phyloP scores from a whole-genome alignment of 2,888 invertebrate genomes.

The Lymantria dispar region DNA sequence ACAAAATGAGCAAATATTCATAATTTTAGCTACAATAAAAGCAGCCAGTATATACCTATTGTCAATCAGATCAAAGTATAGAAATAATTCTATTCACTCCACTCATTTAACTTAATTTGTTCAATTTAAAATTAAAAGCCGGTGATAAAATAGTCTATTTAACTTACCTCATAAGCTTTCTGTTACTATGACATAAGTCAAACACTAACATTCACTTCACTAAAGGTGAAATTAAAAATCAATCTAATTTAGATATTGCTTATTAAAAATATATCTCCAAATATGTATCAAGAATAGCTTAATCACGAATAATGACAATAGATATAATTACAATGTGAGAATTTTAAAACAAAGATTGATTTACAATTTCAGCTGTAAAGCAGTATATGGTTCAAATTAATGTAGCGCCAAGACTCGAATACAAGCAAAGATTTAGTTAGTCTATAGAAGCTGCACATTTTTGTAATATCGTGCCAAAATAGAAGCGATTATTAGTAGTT shows the following conservation, averaged over 20 bases:
- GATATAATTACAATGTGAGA: background rate
- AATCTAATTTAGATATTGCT: background rate
- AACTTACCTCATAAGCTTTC: background rate
- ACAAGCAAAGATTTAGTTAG: slow-evolving; percentile 20
- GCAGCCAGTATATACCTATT: too few species aligned
- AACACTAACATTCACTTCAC: background rate
- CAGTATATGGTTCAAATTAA: background rate
- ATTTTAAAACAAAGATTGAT: background rate
- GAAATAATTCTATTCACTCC: too few species aligned
- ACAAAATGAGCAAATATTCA: too few species aligned
- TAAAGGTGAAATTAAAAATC: background rate
- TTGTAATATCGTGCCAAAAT: slow-evolving; percentile 3
- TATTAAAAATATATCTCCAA: too few species aligned
- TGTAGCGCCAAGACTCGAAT: background rate
- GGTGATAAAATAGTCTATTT: background rate
- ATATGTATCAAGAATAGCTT: too few species aligned
- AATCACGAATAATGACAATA: background rate
- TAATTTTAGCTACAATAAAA: too few species aligned
- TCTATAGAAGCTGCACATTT: slow-evolving; percentile 12
- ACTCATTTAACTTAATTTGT: too few species aligned
- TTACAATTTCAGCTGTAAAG: background rate
- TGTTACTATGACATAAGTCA: background rate
- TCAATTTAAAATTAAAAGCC: too few species aligned
- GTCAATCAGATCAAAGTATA: too few species aligned
- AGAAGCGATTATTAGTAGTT: slow-evolving; percentile 28